Evolutionary conservation across 2,888 invertebrate genomes (phyloP).

Genomic region (Melitaea athalia): DNA sequence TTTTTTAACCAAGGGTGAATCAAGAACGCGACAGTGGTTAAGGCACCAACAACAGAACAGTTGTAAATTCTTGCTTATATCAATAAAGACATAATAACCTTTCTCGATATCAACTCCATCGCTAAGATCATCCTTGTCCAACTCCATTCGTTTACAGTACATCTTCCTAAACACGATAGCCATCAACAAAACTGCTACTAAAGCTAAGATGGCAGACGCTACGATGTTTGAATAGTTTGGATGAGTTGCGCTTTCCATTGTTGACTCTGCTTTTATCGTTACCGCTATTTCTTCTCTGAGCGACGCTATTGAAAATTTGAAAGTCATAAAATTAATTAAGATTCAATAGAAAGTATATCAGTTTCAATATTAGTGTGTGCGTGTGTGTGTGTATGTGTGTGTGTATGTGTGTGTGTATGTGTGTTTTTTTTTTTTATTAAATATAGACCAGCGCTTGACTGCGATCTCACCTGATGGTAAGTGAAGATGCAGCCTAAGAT

Average conservation of each 20-base stretch:
- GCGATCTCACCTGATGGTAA: too few relatives aligned
- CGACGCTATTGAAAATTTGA: slow-evolving; percentile 50
- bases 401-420: too few relatives aligned
- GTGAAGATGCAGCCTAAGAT: too few relatives aligned
- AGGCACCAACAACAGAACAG: too few relatives aligned
- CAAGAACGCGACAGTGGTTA: too few relatives aligned
- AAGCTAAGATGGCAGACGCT: slow-evolving; percentile 54
- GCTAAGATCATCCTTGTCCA: slow-evolving; percentile 52
- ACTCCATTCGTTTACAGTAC: slow-evolving; percentile 52
- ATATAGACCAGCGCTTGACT: too few relatives aligned
- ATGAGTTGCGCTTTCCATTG: slow-evolving; percentile 54
- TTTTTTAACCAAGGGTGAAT: too few relatives aligned
- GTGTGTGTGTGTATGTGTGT: not conserved
- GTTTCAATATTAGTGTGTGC: not conserved
- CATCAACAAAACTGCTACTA: slow-evolving; percentile 56
- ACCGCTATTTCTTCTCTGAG: slow-evolving; percentile 64
- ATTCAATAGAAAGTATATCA: too few relatives aligned
- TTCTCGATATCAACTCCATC: slow-evolving; percentile 59
- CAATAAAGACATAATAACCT: slow-evolving; percentile 48
- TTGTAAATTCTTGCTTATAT: not conserved
- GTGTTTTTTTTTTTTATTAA: too few relatives aligned
- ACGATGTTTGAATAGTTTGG: slow-evolving; percentile 56
- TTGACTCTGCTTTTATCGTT: slow-evolving; percentile 66
- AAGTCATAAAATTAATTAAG: too few relatives aligned
- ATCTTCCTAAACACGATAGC: slow-evolving; percentile 56